Conservation (phyloP, 2,797 vertebrate genomes). For the Spea hammondii region DNA sequence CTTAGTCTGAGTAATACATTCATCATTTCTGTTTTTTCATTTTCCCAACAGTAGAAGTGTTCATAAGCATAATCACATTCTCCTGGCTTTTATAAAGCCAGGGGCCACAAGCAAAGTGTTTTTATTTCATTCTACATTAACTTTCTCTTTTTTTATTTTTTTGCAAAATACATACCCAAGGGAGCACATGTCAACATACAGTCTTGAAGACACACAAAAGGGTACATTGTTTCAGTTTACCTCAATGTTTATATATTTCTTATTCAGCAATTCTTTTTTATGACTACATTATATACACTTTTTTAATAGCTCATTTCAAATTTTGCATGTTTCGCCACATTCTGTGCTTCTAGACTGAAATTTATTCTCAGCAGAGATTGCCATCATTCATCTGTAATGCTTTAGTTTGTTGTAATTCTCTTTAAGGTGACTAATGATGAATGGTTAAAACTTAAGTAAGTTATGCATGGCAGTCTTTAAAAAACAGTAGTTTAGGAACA, state of each 20-base stretch:
- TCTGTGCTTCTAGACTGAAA: constrained; percentile 8
- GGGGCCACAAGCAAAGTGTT: constrained; percentile 40
- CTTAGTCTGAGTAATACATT: constrained; percentile 38
- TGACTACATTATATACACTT: constrained; percentile 18
- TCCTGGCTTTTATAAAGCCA: constrained; percentile 32
- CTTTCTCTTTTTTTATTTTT: constrained; percentile 19
- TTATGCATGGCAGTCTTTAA: constrained; percentile 14
- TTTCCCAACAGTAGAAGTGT: constrained; percentile 44
- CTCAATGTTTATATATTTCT: constrained; percentile 28
- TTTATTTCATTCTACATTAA: constrained; percentile 42
- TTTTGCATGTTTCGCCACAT: neutral
- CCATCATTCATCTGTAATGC: constrained; percentile 11
- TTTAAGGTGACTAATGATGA: constrained; percentile 23
- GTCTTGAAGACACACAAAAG: constrained; percentile 17
- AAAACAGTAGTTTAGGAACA: constrained; percentile 10
- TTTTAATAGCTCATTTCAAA: constrained; percentile 20
- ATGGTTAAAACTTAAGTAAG: neutral
- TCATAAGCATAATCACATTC: constrained; percentile 49
- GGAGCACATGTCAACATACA: constrained; percentile 41
- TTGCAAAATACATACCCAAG: constrained; percentile 45
- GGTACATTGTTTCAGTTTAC: constrained; percentile 28
- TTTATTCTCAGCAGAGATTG: constrained; percentile 4
- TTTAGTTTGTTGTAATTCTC: neutral
- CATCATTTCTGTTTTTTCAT: constrained; percentile 45
- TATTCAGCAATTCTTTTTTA: constrained; percentile 17